A percentile compares a stretch with the other conserved stretches of the same genome.
These are phyloP conservation scores for Hyppa rectilinea DNA, from an alignment of 2,888 invertebrate genomes.

Conservation along the genomic window DNA sequence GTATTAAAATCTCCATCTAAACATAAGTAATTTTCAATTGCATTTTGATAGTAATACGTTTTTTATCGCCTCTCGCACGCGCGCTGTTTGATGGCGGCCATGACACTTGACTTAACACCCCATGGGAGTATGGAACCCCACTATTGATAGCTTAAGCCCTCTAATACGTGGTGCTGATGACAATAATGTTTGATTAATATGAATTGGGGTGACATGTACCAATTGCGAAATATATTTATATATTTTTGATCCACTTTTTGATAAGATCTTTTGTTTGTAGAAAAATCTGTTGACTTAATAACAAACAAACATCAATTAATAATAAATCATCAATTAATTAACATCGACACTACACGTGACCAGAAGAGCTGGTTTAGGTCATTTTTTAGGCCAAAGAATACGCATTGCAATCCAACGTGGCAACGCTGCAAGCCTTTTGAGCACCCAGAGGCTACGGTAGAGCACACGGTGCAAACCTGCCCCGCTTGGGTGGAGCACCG, in stretches of 20 bases:
- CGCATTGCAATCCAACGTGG: too few species aligned
- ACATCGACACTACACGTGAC: too few species aligned
- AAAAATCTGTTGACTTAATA: not conserved
- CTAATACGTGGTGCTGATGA: constrained; percentile 47
- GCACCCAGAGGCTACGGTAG: too few species aligned
- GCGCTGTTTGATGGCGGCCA: constrained; percentile 44
- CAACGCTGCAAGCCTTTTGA: too few species aligned
- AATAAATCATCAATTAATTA: too few species aligned
- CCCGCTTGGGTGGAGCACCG: too few species aligned
- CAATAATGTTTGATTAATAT: constrained; percentile 50
- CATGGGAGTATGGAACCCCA: constrained; percentile 34
- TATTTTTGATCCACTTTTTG: not conserved
- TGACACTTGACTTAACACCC: constrained; percentile 63
- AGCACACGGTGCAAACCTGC: too few species aligned
- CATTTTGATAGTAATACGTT: constrained; percentile 46
- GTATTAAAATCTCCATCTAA: constrained; percentile 23
- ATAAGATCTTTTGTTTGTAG: not conserved
- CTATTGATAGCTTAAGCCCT: constrained; percentile 48
- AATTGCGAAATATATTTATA: constrained; percentile 14
- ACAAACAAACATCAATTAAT: too few species aligned
- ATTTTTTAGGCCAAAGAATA: too few species aligned
- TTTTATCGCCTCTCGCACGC: constrained; percentile 53
- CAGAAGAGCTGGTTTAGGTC: too few species aligned
- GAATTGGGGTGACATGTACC: constrained; percentile 7
- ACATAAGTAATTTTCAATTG: constrained; percentile 26